Conservation (phyloP, 2,113 vertebrate species). For the Solenodon paradoxus region DNA sequence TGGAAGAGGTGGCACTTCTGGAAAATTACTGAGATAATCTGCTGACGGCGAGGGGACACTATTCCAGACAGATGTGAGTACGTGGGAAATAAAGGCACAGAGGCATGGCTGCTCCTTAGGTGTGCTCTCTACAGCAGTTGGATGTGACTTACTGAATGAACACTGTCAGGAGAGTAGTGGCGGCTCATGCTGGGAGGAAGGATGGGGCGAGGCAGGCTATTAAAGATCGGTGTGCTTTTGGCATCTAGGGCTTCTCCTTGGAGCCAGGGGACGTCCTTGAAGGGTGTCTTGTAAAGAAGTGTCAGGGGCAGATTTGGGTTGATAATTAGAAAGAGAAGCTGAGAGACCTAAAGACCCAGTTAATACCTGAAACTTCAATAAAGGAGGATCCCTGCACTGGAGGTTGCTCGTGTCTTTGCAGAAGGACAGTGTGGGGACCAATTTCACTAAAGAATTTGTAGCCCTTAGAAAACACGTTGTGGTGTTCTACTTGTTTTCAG, state of each 20-base stretch:
- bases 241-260: not conserved
- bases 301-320: not conserved
- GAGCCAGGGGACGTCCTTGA: not conserved
- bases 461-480: not conserved
- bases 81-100: not conserved
- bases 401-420: not conserved
- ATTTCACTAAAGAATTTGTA: not conserved
- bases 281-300: not conserved
- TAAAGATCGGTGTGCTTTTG: not conserved
- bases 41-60: not conserved
- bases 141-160: not conserved
- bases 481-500: not conserved
- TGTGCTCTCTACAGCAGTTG: not conserved
- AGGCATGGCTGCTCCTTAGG: not conserved
- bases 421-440: not conserved
- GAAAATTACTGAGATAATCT: not conserved
- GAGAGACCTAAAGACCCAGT: not conserved
- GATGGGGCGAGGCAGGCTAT: not conserved
- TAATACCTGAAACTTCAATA: not conserved
- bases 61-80: not conserved
- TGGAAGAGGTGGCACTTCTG: not conserved
- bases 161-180: not conserved
- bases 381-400: not conserved
- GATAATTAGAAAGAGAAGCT: not conserved
- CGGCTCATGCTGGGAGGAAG: not conserved